Evolutionary conservation across 2,113 vertebrate genomes (phyloP), one percentile per base, ranked within the genome.

Genomic region (Camelus dromedarius): DNA sequence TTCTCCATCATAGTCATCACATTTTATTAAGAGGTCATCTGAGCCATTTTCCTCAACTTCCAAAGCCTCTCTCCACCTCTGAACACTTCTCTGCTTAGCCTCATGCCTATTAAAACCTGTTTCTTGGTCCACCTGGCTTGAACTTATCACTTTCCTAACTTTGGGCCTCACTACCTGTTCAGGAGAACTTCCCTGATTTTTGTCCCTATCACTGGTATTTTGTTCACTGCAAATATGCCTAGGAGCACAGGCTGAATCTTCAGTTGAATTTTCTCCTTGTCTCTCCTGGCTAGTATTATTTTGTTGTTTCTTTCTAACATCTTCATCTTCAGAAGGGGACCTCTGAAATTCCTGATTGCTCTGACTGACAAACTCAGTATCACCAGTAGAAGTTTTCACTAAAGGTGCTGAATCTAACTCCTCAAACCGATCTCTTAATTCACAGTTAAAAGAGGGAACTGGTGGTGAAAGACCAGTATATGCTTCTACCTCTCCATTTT

Each of bases 81-180:
- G 97, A 64, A 85, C 97, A 95, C 30, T 96, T 90, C 76, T 81
- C 80, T 98, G 97, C 9, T 97, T 96, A 58, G 98, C 96, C 30
- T 98, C 97, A 82, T 97, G 97, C 89, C 52, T 94, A 72, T 22
- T 66, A 19, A 98, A 24, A 64, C 88, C 28, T 1, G 66, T 60
- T 67, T 98, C 98, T 96, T 97, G 98, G 50, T 98, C 97, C 58
- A 98, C 82, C 0, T 92, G 96, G 30, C 90, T 97, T 72, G 98
- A 76, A 95, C 93, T 89, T 81, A 96, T 75, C 92, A 97, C 95
- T 96, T 98, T 99, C 89, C 98, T 99, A 96, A 99, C 97, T 99
- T 99, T 99, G 96, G 99, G 99, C 96, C 99, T 98, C 48, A 99
- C 99, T 72, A 99, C 99, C 81, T 98, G 98, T 82, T 99, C 99